Base-by-base conservation (phyloP, 2,888 invertebrate genomes). In the Rotaria sp. region DNA sequence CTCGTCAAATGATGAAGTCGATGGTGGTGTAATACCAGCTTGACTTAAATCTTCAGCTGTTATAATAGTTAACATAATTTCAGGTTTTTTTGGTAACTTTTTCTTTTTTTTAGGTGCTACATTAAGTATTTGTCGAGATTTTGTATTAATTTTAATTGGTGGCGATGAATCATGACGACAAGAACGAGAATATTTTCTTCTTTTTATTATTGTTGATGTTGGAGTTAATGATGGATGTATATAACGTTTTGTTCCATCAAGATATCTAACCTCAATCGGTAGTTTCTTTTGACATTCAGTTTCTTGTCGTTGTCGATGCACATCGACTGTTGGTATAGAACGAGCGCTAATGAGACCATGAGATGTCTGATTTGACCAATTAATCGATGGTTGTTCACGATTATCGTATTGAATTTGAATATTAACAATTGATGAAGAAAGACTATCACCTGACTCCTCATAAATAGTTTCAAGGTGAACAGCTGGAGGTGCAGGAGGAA, bases 211-310 rank as follows among this genome's bases (percentile, higher is more conserved):
- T 35, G 30, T 67, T 13, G 21, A 0, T 21, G 67, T 67, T 35
- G 18, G 18, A 38, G 67, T 15, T 35, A 35, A 67, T 35, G 30
- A 67, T 35, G 67, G 67, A 0, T 67, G 45, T 45, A 80, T 80
- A 45, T 45, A 80, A 15, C n/a, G 1, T 45, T 45, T 80, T 26
- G 80, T 21, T 41, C 80, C 80, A 80, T 80, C 80, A 4, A 45
- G 80, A 80, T 18, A 80, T 26, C 45, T 5, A 80, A 80, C 45
- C 26, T 80, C 80, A n/a, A 80, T 45, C n/a, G 80, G 80, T 80
- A 26, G 80, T 45, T 45, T 80, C 15, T 5, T 0, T 80, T 80
- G 80, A 45, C 8, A n/a, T 13, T 41, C 41, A 80, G 8, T 4
- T n/a, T n/a, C 11, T 26, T 18, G 21, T 11, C 15, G 45, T 11